Percentiles rank a stretch among this genome's conserved stretches.
These are phyloP conservation scores for Dryoscopus gambensis DNA, from an alignment of 2,113 vertebrate species.

Conservation along the genomic window DNA sequence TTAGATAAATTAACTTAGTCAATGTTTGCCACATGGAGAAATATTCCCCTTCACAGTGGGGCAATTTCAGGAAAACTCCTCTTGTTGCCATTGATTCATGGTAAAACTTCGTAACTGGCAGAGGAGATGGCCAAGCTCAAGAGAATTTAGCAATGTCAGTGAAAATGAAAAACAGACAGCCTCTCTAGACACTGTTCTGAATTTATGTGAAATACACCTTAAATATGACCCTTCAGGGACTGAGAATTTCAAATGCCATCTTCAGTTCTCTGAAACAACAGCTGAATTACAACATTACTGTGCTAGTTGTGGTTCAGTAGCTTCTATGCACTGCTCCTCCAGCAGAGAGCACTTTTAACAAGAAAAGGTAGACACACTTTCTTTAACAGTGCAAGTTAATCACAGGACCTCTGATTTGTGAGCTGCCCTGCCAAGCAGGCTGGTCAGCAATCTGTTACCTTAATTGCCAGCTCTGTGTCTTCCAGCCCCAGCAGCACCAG, in stretches of 20 bases:
- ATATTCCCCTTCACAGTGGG: not conserved
- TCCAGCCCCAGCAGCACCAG: not conserved
- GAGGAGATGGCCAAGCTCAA: not conserved
- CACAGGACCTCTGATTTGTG: not conserved
- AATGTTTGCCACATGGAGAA: not conserved
- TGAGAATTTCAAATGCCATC: not conserved
- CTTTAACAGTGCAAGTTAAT: not conserved
- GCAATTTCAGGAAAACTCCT: not conserved
- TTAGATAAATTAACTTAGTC: not conserved
- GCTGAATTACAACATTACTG: not conserved
- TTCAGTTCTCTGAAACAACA: not conserved
- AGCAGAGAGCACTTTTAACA: not conserved
- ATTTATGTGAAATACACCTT: not conserved
- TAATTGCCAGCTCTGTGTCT: not conserved
- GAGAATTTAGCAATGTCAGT: not conserved
- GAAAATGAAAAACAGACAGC: not conserved
- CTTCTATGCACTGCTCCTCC: not conserved
- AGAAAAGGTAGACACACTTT: not conserved
- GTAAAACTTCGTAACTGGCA: not conserved
- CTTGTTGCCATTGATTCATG: not conserved
- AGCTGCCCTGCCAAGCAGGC: not conserved
- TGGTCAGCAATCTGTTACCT: slow-evolving; percentile 6
- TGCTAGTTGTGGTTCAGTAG: not conserved
- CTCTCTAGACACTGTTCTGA: not conserved
- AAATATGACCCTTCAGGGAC: not conserved